Evolutionary conservation across 2,888 invertebrate genomes (phyloP).

Genomic region (Oxycera nigricornis): DNA sequence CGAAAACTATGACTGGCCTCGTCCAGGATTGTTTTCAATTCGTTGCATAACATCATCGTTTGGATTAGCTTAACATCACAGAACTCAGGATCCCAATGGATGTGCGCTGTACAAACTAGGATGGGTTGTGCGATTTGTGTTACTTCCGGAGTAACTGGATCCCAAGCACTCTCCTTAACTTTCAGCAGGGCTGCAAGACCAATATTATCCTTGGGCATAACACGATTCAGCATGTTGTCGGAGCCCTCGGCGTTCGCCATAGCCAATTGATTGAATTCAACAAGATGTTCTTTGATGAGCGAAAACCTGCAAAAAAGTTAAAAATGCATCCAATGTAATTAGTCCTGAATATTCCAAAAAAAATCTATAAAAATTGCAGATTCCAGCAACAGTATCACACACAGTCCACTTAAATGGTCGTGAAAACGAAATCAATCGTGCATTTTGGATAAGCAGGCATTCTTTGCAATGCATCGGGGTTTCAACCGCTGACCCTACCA

Average conservation of each 20-base stretch:
- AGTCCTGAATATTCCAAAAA: too few relatives aligned
- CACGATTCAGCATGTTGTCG: conserved; percentile 97
- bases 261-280: conserved; percentile 98
- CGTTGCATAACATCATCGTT: conserved; percentile 98
- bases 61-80: conserved; percentile 99
- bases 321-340: too few relatives aligned
- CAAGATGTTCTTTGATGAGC: conserved; percentile 92
- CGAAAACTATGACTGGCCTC: conserved; percentile 83
- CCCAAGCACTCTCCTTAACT: conserved; percentile 95
- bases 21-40: conserved; percentile 86
- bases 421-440: too few relatives aligned
- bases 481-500: too few relatives aligned
- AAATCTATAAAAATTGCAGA: too few relatives aligned
- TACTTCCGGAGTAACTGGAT: conserved; percentile 79
- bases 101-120: conserved; percentile 97
- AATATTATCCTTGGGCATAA: conserved; percentile 99
- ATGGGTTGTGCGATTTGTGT: conserved; percentile 83
- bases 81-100: conserved; percentile 99
- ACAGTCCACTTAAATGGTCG: too few relatives aligned
- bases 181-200: conserved; percentile 94
- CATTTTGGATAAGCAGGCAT: too few relatives aligned
- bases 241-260: conserved; percentile 98
- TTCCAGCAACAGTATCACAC: too few relatives aligned
- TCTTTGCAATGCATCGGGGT: too few relatives aligned
- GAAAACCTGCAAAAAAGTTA: conserved; percentile 75